Conservation (phyloP, 2,888 invertebrate species). For the Kryphioiulus occultus region DNA sequence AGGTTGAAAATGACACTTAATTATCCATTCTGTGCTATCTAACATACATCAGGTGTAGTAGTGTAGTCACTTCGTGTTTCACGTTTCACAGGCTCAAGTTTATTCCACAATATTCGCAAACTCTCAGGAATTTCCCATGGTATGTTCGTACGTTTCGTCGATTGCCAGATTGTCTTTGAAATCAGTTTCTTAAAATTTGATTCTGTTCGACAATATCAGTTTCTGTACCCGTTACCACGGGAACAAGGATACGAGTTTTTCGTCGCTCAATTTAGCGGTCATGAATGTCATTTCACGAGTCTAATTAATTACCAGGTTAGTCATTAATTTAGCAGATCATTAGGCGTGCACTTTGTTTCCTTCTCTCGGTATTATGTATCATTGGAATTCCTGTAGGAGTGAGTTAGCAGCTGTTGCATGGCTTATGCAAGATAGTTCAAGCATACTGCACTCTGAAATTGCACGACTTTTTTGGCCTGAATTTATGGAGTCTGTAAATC, state of each 20-base stretch:
- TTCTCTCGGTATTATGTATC: background rate
- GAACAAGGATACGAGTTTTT: conserved; percentile 87
- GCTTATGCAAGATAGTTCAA: background rate
- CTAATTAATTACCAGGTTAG: conserved; percentile 80
- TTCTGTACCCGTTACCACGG: conserved; percentile 81
- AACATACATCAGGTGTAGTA: background rate
- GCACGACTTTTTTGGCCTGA: background rate
- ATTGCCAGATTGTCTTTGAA: conserved; percentile 15
- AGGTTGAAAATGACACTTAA: background rate
- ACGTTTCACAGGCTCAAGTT: conserved; percentile 44
- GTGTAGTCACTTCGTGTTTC: background rate
- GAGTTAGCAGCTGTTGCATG: background rate
- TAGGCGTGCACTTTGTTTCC: conserved; percentile 37
- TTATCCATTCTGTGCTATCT: background rate
- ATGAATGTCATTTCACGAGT: conserved; percentile 83
- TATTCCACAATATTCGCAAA: conserved; percentile 66
- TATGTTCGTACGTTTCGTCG: conserved; percentile 48
- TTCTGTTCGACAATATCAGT: conserved; percentile 61
- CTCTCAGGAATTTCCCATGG: conserved; percentile 70
- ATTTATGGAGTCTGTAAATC: background rate
- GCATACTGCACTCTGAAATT: background rate
- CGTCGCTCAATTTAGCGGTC: conserved; percentile 75
- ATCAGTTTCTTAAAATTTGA: conserved; percentile 3
- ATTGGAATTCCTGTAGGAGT: background rate
- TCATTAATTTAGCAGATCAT: conserved; percentile 29